Evolutionary conservation across 2,113 vertebrate species (phyloP), one percentile per base, ranked within the genome.

Genomic region (Formicarius rufipectus): DNA sequence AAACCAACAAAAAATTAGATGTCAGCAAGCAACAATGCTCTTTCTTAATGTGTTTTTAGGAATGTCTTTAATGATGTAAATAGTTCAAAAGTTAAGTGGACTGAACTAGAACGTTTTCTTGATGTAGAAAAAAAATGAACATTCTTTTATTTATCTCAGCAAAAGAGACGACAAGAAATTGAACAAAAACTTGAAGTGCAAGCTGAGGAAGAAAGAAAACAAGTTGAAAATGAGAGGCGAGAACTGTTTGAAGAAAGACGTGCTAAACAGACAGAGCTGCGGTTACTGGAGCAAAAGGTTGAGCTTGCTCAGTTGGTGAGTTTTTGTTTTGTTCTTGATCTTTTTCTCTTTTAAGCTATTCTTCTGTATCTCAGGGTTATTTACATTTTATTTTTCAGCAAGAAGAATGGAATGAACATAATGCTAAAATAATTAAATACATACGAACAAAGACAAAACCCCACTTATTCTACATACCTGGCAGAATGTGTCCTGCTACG

Each of bases 341-440:
- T 82, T 78, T 58, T 20, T 78, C 15, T 17, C 74, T 40, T 71
- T 63, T 40, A 49, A 92, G 39, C 7, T 58, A 2, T 71, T 78
- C 21, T 52, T 73, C 5, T 58, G 9, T 89, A 58, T 88, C 68
- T 94, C 37, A 96, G 8, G 3, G 10, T 91, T 89, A 69, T 94
- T 64, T 74, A 45, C 40, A n/a, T 93, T 91, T 80, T 44, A 12
- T 90, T 94, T 93, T 52, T 92, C 95, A 99, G 99, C 99, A 99
- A 99, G 99, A 99, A 98, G 99, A 99, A 97, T 99, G 99, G 99
- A 99, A 99, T 95, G 98, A 98, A 90, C 99, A 99, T 97, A 99
- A 99, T 12, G 98, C 98, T 69, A 98, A 98, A 97, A 98, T 99
- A 97, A 98, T 99, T 78, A 99, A 99, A 97, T 99, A 98, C 93